Conservation (phyloP, 2,113 vertebrate species). For the Pungitius pungitius region DNA sequence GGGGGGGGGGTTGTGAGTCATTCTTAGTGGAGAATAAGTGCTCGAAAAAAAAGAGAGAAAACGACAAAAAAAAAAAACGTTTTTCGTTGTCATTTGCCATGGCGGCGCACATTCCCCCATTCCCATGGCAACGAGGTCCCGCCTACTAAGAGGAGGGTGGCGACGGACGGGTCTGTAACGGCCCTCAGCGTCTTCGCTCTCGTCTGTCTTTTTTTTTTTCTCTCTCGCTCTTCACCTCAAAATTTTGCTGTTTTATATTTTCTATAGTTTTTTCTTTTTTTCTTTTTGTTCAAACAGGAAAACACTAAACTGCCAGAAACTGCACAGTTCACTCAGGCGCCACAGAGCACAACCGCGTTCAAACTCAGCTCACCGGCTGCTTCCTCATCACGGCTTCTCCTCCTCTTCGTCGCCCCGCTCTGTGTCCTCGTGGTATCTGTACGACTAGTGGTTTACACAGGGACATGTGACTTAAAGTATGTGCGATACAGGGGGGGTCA, state of each 20-base stretch:
- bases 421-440: constrained; percentile 61
- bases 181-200: constrained; percentile 50
- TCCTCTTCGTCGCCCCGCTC: constrained; percentile 9
- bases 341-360: constrained; percentile 76
- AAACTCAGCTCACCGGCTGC: constrained; percentile 64
- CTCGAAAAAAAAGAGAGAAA: constrained; percentile 23
- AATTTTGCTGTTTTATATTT: not conserved
- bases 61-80: not conserved
- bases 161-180: constrained; percentile 32
- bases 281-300: constrained; percentile 58
- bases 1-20: constrained; percentile 40
- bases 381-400: constrained; percentile 30
- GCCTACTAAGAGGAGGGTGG: constrained; percentile 27
- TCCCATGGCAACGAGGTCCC: constrained; percentile 47
- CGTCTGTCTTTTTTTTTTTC: not conserved
- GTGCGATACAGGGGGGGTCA: constrained; percentile 37
- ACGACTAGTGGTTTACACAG: constrained; percentile 67
- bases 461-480: constrained; percentile 57
- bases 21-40: constrained; percentile 58
- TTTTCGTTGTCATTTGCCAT: constrained; percentile 57
- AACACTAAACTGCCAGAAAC: constrained; percentile 79
- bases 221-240: constrained; percentile 31
- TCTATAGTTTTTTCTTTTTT: not conserved
- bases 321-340: constrained; percentile 78
- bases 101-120: constrained; percentile 56